Percentiles rank a stretch among this genome's conserved stretches.
phyloP scores from a whole-genome alignment of 2,888 invertebrate species.

The Hydropsyche betteni region DNA sequence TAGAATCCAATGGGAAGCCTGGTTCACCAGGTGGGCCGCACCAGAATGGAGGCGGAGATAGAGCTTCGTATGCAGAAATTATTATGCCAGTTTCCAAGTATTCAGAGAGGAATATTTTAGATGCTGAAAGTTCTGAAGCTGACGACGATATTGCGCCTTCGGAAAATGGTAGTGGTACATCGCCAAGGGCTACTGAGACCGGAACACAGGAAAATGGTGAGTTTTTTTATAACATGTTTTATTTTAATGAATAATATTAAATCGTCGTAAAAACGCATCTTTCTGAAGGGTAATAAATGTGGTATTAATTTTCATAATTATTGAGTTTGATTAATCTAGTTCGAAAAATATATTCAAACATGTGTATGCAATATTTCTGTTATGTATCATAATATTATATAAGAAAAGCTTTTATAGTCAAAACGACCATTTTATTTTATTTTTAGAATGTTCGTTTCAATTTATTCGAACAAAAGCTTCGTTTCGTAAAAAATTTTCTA shows the following conservation, averaged over 20 bases:
- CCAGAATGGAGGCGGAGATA: slow-evolving; percentile 56
- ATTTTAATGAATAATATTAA: not conserved
- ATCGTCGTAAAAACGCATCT: too few species aligned
- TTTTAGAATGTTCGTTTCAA: too few species aligned
- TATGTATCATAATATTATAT: too few species aligned
- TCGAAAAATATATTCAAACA: too few species aligned
- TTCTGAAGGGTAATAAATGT: too few species aligned
- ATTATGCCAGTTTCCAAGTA: slow-evolving; percentile 57
- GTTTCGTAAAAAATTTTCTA: too few species aligned
- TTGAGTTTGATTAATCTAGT: too few species aligned
- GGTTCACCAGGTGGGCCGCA: slow-evolving; percentile 46
- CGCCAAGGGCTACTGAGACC: slow-evolving; percentile 50
- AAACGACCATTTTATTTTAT: too few species aligned
- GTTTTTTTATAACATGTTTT: slow-evolving; percentile 3
- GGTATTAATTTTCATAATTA: too few species aligned
- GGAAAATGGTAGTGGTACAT: slow-evolving; percentile 58
- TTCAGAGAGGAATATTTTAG: slow-evolving; percentile 61
- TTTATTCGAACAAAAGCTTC: too few species aligned
- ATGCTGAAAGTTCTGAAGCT: slow-evolving; percentile 65
- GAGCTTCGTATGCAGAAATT: slow-evolving; percentile 66
- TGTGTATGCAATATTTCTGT: too few species aligned
- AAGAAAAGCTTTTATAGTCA: too few species aligned
- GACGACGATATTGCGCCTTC: slow-evolving; percentile 58
- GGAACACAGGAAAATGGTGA: slow-evolving; percentile 50
- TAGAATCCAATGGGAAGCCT: slow-evolving; percentile 36